Evolutionary conservation across 2,797 vertebrate species (phyloP).

Genomic region (Myotis pilosus): DNA sequence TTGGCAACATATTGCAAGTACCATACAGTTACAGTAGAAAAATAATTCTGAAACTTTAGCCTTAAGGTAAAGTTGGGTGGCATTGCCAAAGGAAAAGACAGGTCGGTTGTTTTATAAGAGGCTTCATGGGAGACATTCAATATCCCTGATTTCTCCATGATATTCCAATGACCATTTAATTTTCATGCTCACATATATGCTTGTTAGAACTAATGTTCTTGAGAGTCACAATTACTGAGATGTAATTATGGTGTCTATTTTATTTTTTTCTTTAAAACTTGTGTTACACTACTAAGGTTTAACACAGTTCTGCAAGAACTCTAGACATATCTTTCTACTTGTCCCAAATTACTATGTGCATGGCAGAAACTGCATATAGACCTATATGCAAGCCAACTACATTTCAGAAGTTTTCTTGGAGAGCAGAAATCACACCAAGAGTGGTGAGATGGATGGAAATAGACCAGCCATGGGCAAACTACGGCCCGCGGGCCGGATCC

Average conservation of each 20-base stretch:
- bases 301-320: not conserved
- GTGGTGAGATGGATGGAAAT: not conserved
- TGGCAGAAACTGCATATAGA: not conserved
- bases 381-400: not conserved
- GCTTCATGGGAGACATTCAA: not conserved
- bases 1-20: not conserved
- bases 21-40: not conserved
- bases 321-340: not conserved
- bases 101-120: not conserved
- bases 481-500: too few species aligned
- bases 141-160: not conserved
- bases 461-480: too few species aligned
- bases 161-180: not conserved
- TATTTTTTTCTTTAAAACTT: not conserved
- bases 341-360: not conserved
- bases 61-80: not conserved
- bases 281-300: not conserved
- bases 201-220: not conserved
- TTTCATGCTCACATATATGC: not conserved
- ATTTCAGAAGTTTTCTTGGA: not conserved
- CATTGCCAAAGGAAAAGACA: not conserved
- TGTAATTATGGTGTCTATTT: not conserved
- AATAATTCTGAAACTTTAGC: slow-evolving; percentile 14
- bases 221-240: not conserved
- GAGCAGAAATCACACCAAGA: not conserved